These are phyloP conservation scores for Galbula dea DNA, from an alignment of 2,113 vertebrate species.

Conservation along the genomic window DNA sequence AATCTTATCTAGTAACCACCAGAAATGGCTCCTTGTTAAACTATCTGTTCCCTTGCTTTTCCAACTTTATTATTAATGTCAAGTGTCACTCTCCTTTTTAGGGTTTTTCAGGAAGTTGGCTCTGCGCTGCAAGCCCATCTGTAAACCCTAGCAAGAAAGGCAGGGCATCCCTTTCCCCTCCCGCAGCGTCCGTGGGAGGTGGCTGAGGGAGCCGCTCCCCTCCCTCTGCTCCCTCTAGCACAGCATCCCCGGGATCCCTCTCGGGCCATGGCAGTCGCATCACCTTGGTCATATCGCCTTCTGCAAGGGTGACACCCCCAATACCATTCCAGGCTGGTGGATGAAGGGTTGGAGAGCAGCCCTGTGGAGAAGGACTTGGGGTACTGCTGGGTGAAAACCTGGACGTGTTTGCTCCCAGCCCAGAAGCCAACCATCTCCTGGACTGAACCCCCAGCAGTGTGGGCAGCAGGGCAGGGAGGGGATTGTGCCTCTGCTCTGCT, in stretches of 20 bases:
- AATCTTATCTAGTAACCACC: slow-evolving; percentile 31
- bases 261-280: neutral
- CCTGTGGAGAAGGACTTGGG: too few species aligned
- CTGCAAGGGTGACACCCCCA: neutral
- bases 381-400: too few species aligned
- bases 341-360: neutral
- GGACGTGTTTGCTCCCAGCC: too few species aligned
- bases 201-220: neutral
- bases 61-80: neutral
- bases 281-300: neutral
- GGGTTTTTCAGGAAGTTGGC: neutral
- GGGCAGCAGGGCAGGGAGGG: too few species aligned
- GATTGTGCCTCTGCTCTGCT: too few species aligned
- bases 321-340: neutral
- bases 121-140: neutral
- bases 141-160: neutral
- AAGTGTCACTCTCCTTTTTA: neutral
- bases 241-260: accelerated
- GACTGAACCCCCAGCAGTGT: too few species aligned
- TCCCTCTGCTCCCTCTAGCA: neutral
- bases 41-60: neutral
- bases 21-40: slow-evolving; percentile 28
- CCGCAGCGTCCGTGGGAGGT: accelerated
- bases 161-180: neutral
- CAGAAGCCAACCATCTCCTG: too few species aligned